Conservation (phyloP, 1,140 invertebrate genomes). For the Marisa cornuarietis region DNA sequence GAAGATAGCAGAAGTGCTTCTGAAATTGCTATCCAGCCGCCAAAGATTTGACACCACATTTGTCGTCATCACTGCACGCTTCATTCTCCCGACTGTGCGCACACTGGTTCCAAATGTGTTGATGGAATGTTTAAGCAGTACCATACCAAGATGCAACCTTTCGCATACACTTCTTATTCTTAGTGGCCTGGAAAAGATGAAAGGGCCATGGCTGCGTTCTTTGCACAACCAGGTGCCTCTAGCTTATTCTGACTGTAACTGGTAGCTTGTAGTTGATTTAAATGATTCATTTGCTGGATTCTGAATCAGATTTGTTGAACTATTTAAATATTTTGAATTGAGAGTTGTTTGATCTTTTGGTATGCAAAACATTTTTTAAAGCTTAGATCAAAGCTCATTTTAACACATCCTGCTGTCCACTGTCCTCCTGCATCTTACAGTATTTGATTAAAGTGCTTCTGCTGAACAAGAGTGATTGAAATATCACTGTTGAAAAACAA, state of each 20-base stretch:
- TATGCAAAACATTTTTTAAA: too few relatives aligned
- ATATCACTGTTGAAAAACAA: too few relatives aligned
- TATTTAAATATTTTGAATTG: too few relatives aligned
- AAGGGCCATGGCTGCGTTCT: slow-evolving; percentile 25
- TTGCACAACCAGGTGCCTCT: slow-evolving; percentile 28
- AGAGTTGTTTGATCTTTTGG: too few relatives aligned
- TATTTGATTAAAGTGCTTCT: too few relatives aligned
- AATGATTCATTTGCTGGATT: too few relatives aligned
- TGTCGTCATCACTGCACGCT: slow-evolving; percentile 20
- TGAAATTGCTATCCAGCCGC: slow-evolving; percentile 21
- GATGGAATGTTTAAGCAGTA: slow-evolving; percentile 20
- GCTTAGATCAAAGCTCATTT: too few relatives aligned
- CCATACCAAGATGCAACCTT: slow-evolving; percentile 21
- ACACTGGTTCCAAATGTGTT: slow-evolving; percentile 18
- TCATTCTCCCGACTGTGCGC: slow-evolving; percentile 24
- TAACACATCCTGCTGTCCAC: too few relatives aligned
- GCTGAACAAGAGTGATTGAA: too few relatives aligned
- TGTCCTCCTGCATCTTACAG: too few relatives aligned
- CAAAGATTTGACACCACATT: slow-evolving; percentile 24
- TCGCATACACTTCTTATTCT: slow-evolving; percentile 21
- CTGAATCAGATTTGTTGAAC: too few relatives aligned
- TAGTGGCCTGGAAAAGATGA: slow-evolving; percentile 29
- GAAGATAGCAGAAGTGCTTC: slow-evolving; percentile 17
- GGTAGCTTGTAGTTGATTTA: too few relatives aligned
- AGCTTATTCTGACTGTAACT: neutral